Base-by-base conservation (phyloP, 2,797 vertebrate species). In the Poeciliopsis infans region DNA sequence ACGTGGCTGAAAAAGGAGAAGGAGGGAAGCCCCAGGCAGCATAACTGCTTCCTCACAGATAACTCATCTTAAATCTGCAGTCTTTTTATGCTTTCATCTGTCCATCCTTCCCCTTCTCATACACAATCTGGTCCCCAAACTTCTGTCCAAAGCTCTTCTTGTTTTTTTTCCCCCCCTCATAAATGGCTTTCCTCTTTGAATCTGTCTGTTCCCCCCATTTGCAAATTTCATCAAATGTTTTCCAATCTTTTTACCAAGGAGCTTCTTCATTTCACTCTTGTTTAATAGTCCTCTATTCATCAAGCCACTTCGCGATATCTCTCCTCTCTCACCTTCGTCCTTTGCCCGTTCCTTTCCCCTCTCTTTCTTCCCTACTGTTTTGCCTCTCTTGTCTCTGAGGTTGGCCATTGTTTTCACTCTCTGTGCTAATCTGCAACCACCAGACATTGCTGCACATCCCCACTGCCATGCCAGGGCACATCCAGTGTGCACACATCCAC, bases 341-440 rank as follows among this genome's bases (percentile, higher is more conserved):
- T 83, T 77, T 71, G n/a, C 45, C 77, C 61, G 74, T 88, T 88
- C 82, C 70, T 69, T 43, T 73, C 61, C 71, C 41, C 75, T 79
- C 51, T 61, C 41, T 80, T 78, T 79, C 49, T 85, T 79, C 69
- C 81, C 61, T 72, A 64, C 16, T 72, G 31, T 49, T 46, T 53
- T 46, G 39, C 77, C 72, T 83, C 87, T 79, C 87, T 87, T 83
- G 85, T 91, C 87, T 91, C 89, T 57, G 79, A 87, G 88, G 87
- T 83, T 53, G 83, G 73, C 85, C 88, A 89, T 93, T 94, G 92
- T 94, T 93, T 89, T 89, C 81, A 82, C 82, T 87, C 81, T 78
- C 79, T 1, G 31, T 69, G 82, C 91, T 94, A 94, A 94, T 94
- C 94, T 92, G 87, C 86, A 72, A 83, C 78, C 85, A 83, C 85